Evolutionary conservation across 2,888 invertebrate genomes (phyloP).

Genomic region (Oasisia sp.): DNA sequence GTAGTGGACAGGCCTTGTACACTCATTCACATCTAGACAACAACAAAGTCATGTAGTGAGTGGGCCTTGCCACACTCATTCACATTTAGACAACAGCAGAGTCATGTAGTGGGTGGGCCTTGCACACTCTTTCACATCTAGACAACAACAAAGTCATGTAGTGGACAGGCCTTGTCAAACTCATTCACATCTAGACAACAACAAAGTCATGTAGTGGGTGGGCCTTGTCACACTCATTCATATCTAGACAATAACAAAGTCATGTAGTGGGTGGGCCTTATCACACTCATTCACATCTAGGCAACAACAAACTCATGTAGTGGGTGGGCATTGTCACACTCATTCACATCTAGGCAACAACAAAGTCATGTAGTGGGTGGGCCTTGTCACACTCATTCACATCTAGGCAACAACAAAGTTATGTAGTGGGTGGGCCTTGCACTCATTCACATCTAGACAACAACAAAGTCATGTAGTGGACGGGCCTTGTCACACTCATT

Average conservation of each 20-base stretch:
- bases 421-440: too few relatives aligned
- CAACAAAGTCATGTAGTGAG: too few relatives aligned
- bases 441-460: too few relatives aligned
- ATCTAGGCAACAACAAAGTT: background rate
- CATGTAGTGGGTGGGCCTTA: background rate
- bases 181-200: too few relatives aligned
- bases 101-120: too few relatives aligned
- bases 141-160: background rate
- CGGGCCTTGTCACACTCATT: too few relatives aligned
- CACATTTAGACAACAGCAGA: too few relatives aligned
- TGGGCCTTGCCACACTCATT: too few relatives aligned
- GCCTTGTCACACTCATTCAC: background rate
- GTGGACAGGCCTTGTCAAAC: too few relatives aligned
- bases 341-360: background rate
- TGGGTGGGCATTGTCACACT: background rate
- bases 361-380: background rate
- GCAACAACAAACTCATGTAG: background rate
- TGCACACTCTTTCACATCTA: too few relatives aligned
- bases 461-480: too few relatives aligned
- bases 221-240: background rate
- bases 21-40: too few relatives aligned
- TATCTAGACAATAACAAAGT: background rate
- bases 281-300: background rate
- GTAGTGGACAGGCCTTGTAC: background rate
- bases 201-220: background rate